Conservation (phyloP, 2,113 vertebrate genomes). For the Emydocephalus ijimae region DNA sequence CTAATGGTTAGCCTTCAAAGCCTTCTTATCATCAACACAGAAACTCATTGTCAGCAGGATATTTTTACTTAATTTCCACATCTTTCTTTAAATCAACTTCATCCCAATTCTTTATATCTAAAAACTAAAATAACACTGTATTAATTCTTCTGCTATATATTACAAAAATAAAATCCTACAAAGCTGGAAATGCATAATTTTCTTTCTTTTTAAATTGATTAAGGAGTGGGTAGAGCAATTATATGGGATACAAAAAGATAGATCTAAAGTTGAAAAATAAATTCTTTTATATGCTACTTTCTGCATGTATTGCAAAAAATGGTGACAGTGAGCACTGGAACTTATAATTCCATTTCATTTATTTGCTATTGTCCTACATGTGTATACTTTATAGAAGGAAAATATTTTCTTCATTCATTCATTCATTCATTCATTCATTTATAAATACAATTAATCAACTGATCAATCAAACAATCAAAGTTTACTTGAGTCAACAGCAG, state of each 20-base stretch:
- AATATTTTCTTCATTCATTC: not conserved
- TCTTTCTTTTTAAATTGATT: not conserved
- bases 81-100: not conserved
- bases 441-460: not conserved
- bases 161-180: not conserved
- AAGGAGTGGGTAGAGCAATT: not conserved
- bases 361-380: not conserved
- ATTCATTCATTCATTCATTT: too few relatives aligned
- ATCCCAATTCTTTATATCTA: not conserved
- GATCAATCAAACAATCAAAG: not conserved
- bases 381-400: not conserved
- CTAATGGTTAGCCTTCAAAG: not conserved
- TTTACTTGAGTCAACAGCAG: not conserved
- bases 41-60: too few relatives aligned
- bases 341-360: not conserved
- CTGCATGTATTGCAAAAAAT: not conserved
- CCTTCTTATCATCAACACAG: too few relatives aligned
- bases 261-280: not conserved
- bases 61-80: too few relatives aligned
- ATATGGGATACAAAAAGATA: not conserved
- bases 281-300: not conserved
- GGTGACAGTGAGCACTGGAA: not conserved
- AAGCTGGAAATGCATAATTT: not conserved
- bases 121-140: not conserved
- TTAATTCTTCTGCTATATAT: not conserved